Evolutionary conservation across 2,888 invertebrate genomes (phyloP).

Genomic region (Eupeodes luniger): DNA sequence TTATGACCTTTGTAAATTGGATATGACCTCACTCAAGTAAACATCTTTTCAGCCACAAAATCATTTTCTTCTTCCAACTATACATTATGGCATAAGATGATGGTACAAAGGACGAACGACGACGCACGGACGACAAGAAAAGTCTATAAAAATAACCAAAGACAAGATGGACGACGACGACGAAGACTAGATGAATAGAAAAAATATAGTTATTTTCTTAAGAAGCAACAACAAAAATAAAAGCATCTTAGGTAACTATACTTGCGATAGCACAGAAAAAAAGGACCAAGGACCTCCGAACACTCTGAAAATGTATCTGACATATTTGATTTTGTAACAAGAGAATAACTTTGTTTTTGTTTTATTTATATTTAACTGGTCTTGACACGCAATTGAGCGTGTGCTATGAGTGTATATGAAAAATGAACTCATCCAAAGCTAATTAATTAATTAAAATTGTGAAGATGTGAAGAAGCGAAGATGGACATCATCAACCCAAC

Average conservation of each 20-base stretch:
- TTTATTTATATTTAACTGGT: slow-evolving; percentile 71
- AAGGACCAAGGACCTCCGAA: not conserved
- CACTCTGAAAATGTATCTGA: slow-evolving; percentile 61
- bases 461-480: slow-evolving; percentile 20
- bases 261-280: not conserved
- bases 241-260: slow-evolving; percentile 31
- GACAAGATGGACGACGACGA: slow-evolving; percentile 23
- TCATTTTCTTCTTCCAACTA: slow-evolving; percentile 44
- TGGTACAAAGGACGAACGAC: not conserved
- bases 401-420: slow-evolving; percentile 49
- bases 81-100: not conserved
- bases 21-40: slow-evolving; percentile 68
- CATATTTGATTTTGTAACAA: slow-evolving; percentile 39
- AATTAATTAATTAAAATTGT: slow-evolving; percentile 72
- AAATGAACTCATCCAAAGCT: slow-evolving; percentile 68
- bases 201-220: not conserved
- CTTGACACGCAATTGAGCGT: slow-evolving; percentile 73
- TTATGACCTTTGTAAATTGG: slow-evolving; percentile 72
- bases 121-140: slow-evolving; percentile 2
- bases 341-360: slow-evolving; percentile 60
- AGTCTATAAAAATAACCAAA: slow-evolving; percentile 54
- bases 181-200: not conserved
- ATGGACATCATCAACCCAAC: not conserved
- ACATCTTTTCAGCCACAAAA: slow-evolving; percentile 63
- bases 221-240: slow-evolving; percentile 9